Evolutionary conservation across 2,888 invertebrate genomes (phyloP).

Genomic region (Lamproptera curius): DNA sequence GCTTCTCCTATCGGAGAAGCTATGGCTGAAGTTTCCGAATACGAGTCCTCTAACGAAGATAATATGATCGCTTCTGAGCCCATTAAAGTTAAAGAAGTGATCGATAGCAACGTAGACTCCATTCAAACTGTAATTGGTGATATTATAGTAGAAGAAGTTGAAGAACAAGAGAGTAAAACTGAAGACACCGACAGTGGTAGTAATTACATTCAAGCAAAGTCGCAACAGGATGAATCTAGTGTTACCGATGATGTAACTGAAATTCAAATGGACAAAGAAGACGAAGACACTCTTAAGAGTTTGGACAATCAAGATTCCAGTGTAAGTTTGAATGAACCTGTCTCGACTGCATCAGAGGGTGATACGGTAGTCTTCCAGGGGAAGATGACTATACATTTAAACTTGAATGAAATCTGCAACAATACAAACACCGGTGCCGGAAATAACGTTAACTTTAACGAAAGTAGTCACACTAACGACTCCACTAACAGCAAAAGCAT

Average conservation of each 20-base stretch:
- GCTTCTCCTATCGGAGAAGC: conserved; percentile 69
- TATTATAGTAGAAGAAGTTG: conserved; percentile 66
- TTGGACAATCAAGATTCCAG: conserved; percentile 75
- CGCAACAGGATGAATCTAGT: conserved; percentile 65
- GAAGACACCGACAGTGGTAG: conserved; percentile 66
- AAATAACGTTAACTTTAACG: conserved; percentile 51
- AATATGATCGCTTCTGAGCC: conserved; percentile 43
- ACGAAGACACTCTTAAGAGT: conserved; percentile 74
- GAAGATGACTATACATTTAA: conserved; percentile 75
- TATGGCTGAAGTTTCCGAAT: conserved; percentile 63
- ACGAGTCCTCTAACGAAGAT: conserved; percentile 70
- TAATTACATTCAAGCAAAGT: conserved; percentile 64
- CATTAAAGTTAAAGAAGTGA: conserved; percentile 44
- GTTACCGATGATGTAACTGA: conserved; percentile 67
- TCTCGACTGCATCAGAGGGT: conserved; percentile 66
- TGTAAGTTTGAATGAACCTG: conserved; percentile 75
- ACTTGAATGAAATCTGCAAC: conserved; percentile 74
- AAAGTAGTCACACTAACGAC: conserved; percentile 44
- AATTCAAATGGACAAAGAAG: conserved; percentile 72
- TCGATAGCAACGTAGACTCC: conserved; percentile 37
- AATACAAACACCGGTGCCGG: conserved; percentile 68
- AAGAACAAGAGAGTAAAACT: conserved; percentile 58
- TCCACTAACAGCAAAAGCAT: conserved; percentile 68
- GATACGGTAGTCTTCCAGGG: conserved; percentile 75
- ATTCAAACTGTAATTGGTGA: conserved; percentile 49